A percentile compares a stretch with the other conserved stretches of the same genome.
Conservation (phyloP, 2,113 vertebrate species). For the Actenoides lindsayi region DNA sequence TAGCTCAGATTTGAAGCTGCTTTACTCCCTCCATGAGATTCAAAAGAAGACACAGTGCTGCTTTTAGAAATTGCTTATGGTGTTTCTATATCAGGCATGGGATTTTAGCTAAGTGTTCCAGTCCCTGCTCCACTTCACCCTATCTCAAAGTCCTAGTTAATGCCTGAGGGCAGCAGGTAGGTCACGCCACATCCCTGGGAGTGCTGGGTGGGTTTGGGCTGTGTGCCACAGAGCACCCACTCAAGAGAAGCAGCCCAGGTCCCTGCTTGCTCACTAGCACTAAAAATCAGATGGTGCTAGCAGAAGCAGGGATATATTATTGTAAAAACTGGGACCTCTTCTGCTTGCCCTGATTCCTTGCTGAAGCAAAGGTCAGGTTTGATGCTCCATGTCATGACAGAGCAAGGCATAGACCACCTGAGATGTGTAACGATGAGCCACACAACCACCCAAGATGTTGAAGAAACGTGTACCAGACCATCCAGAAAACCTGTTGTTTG, state of each 20-base stretch:
- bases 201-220: neutral
- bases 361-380: neutral
- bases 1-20: neutral
- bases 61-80: neutral
- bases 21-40: neutral
- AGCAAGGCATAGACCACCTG: neutral
- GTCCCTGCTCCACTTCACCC: neutral
- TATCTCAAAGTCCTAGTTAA: neutral
- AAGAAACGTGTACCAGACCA: neutral
- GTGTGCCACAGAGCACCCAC: accelerated
- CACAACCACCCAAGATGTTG: neutral
- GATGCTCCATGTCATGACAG: neutral
- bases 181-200: neutral
- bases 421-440: neutral
- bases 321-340: neutral
- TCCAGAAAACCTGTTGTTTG: neutral
- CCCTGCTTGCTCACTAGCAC: neutral
- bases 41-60: neutral
- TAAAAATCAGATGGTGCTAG: neutral
- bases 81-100: neutral
- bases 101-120: neutral
- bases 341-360: neutral
- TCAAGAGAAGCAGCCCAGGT: neutral
- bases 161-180: neutral
- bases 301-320: neutral